A percentile compares a stretch with the other conserved stretches of the same genome.
Evolutionary conservation across 2,113 vertebrate genomes (phyloP).

Genomic region (Camarhynchus parvulus): DNA sequence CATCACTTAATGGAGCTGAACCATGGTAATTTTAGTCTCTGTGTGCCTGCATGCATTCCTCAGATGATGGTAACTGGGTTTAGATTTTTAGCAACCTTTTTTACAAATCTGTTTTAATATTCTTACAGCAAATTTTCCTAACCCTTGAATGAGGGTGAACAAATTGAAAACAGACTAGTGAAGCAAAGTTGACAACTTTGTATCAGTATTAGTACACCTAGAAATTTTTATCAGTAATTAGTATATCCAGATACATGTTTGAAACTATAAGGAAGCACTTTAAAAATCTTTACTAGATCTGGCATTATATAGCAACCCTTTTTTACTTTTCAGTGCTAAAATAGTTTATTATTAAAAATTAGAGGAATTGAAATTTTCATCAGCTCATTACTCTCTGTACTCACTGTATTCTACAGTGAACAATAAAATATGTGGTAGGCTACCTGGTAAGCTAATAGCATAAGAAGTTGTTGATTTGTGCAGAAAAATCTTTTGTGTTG

Average conservation of each 20-base stretch:
- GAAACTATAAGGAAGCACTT: background rate
- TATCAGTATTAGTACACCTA: background rate
- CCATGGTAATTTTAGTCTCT: background rate
- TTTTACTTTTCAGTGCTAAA: background rate
- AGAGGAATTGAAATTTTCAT: background rate
- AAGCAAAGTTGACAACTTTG: background rate
- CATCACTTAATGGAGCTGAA: background rate
- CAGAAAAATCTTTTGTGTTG: background rate
- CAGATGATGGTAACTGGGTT: background rate
- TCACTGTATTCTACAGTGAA: background rate
- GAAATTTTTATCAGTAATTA: background rate
- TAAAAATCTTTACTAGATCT: background rate
- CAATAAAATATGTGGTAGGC: background rate
- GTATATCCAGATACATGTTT: background rate
- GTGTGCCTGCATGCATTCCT: background rate
- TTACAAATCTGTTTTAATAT: background rate
- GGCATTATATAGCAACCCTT: background rate
- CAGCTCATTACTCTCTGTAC: background rate
- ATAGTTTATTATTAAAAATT: background rate
- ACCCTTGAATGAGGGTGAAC: background rate
- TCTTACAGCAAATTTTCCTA: background rate
- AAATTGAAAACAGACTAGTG: background rate
- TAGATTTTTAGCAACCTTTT: background rate
- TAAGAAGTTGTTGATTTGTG: background rate
- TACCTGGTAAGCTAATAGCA: background rate